Base-by-base conservation (phyloP, 1,140 invertebrate species). In the Cardiocondyla obscurior region DNA sequence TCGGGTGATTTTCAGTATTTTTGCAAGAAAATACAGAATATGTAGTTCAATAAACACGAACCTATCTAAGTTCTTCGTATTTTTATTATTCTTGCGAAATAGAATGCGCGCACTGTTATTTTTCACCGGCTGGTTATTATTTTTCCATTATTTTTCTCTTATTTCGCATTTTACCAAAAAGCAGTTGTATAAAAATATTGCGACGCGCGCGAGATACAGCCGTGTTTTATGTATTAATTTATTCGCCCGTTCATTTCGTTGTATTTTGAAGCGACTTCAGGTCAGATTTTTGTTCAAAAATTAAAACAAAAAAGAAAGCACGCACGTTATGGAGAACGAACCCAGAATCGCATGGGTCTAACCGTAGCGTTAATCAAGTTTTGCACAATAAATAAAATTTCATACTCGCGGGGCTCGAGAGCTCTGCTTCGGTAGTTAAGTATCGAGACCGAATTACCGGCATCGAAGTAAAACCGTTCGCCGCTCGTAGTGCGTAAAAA, bases 121-220 rank as follows among this genome's bases (percentile, higher is more conserved):
- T 79, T 79, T 67, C 62, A 6, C n/a, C 28, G 39, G 39, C 28
- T n/a, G n/a, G 74, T 79, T 79, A 67, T 67, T 79, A 62, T 79
- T 53, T 67, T 49, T 79, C 62, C 19, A 67, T 79, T 67, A 79
- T 79, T 79, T 79, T 53, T 79, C 74, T 55, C 74, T 67, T 22
- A 79, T 67, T 79, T 79, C 74, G 33, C 10, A 67, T 67, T 79
- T 79, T 44, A 39, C 28, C n/a, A 46, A 76, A 62, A 76, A 64
- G 73, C 73, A 64, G 25, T 49, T 49, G 60, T 53, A 67, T 53
- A 67, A 67, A 79, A 79, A 79, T 67, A 79, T 39, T 16, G 46
- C 33, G 14, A 74, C 22, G 22, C 22, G 42, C 7, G 36, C 19
- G 6, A 36, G 30, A 4, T 3, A 22, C 22, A 28, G 14, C 2